These are phyloP conservation scores for Leptopilina syphax DNA, from an alignment of 2,888 invertebrate genomes.

Conservation along the genomic window DNA sequence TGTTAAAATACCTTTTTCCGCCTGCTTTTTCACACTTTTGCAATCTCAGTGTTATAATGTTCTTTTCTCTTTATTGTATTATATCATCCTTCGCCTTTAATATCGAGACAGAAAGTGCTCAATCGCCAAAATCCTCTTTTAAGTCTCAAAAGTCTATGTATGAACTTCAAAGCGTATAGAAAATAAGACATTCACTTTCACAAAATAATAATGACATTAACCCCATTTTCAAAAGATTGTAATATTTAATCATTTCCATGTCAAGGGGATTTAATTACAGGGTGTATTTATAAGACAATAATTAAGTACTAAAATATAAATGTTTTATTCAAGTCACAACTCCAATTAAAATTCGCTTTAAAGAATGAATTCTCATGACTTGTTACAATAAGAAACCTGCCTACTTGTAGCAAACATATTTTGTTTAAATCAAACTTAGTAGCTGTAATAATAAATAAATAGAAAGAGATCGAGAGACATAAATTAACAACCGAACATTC, in stretches of 20 bases:
- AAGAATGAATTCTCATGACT: not conserved
- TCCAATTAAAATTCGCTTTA: not conserved
- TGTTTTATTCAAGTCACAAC: not conserved
- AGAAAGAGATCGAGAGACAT: no score
- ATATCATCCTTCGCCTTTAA: not conserved
- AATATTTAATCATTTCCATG: not conserved
- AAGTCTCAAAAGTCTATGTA: not conserved
- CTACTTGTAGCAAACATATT: no score
- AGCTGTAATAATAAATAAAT: no score
- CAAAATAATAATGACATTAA: not conserved
- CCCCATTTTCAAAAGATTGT: not conserved
- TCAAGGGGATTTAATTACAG: not conserved
- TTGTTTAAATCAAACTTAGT: no score
- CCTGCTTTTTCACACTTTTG: not conserved
- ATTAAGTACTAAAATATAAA: not conserved
- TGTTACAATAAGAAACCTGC: no score
- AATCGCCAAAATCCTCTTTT: slow-evolving; percentile 8
- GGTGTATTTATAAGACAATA: not conserved
- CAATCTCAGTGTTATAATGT: not conserved
- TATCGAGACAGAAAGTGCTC: slow-evolving; percentile 10
- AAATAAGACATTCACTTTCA: not conserved
- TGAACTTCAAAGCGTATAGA: not conserved
- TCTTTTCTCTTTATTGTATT: not conserved
- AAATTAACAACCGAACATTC: no score
- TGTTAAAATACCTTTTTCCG: not conserved